Base-by-base conservation (phyloP, 2,888 invertebrate species). In the Agrotis clavis region DNA sequence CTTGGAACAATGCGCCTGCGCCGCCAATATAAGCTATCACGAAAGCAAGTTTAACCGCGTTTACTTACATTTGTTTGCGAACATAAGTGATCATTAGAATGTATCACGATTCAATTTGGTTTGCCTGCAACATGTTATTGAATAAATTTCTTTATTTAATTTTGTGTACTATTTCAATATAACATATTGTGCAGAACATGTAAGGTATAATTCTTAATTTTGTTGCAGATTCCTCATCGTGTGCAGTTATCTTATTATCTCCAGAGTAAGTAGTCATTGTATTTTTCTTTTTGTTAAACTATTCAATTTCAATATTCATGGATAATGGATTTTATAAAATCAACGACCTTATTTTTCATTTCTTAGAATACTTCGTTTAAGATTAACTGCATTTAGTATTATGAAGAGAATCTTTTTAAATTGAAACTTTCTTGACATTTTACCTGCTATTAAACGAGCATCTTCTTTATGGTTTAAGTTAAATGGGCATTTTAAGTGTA, bases 181-280 rank as follows among this genome's bases (percentile, higher is more conserved):
- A 63, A 63, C 48, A 57, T 70, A 71, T 54, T 51, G 61, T 56
- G 30, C 25, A 56, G 70, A 57, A 56, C 47, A 64, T 66, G 69
- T 64, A 64, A 71, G 70, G 51, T 71, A 74, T 77, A 69, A 64
- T 74, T 67, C 72, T 71, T 76, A 73, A 67, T 82, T 84, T 92
- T 93, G 89, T 95, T 95, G 76, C 93, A 95, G 95, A 86, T 91
- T 91, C 63, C 81, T 94, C 76, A 77, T 94, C 77, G 77, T 92
- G 74, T 93, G 92, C 91, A 90, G 93, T 89, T 88, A 91, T 67
- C 87, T 94, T 82, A 83, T 92, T 79, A 86, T 92, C 69, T 85
- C 83, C 56, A 88, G 85, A 82, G 94, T 94, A 84, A 92, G 93
- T 91, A 63, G 45, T 60, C 53, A 54, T 66, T 77, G 50, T 56